Evolutionary conservation across 1,140 invertebrate species (phyloP).

Genomic region (Drosophila littoralis): DNA sequence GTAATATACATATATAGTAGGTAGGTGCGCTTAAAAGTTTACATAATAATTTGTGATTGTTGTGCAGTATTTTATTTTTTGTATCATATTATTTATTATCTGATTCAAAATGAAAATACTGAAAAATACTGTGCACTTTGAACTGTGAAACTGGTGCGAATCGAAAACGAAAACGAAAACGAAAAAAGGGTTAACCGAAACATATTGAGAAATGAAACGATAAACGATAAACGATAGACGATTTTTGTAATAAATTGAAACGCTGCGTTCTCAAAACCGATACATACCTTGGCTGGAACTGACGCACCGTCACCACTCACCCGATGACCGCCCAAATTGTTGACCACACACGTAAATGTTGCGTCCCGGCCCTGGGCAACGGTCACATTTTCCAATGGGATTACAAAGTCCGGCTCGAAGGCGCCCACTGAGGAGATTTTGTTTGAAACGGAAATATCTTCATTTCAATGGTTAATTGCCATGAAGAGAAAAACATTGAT

Average conservation of each 20-base stretch:
- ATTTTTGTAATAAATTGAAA: slow-evolving; percentile 40
- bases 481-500: slow-evolving; percentile 76
- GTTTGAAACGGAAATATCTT: slow-evolving; percentile 84
- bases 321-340: slow-evolving; percentile 95
- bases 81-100: slow-evolving; percentile 8
- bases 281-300: slow-evolving; percentile 90
- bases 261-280: slow-evolving; percentile 85
- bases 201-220: slow-evolving; percentile 4
- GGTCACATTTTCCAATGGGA: slow-evolving; percentile 93
- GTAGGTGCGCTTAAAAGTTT: slow-evolving; percentile 46
- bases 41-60: slow-evolving; percentile 59
- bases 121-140: slow-evolving; percentile 58
- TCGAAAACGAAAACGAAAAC: neutral
- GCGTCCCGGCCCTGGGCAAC: slow-evolving; percentile 94
- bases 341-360: slow-evolving; percentile 95
- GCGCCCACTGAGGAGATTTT: slow-evolving; percentile 85
- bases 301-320: slow-evolving; percentile 92
- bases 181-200: slow-evolving; percentile 18
- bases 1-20: slow-evolving; percentile 16
- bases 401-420: slow-evolving; percentile 93
- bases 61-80: slow-evolving; percentile 47
- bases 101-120: slow-evolving; percentile 37
- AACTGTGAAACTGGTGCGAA: slow-evolving; percentile 43
- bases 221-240: slow-evolving; percentile 20
- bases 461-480: slow-evolving; percentile 75